Evolutionary conservation across 2,797 vertebrate species (phyloP), one percentile per base, ranked within the genome.

Genomic region (Aphelocoma californica): DNA sequence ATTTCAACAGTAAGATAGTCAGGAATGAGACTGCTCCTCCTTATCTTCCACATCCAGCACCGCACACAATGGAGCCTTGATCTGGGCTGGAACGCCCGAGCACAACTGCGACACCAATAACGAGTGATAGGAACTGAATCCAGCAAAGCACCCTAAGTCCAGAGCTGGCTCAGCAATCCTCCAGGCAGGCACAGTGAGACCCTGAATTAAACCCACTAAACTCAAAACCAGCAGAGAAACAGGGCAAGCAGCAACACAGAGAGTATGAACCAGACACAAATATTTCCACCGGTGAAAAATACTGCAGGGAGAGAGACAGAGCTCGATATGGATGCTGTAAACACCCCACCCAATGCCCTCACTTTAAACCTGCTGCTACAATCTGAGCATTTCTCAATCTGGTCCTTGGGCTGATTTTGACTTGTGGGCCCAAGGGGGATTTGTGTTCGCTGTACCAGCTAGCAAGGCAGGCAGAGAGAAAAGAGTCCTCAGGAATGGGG

Each of bases 41-140:
- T 93, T 97, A 97, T 96, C 96, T 93, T 5, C 54, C 29, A 34
- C 60, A 54, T 32, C 71, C 88, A 94, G 89, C 78, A 57, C 85
- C 82, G 69, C 3, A 0, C 65, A 94, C 82, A 91, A 92, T 81
- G 89, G 71, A 92, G 86, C 78, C 91, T 84, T 81, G 88, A 92
- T 95, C 83, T 70, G 24, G 3, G 73, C 80, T 92, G 81, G 65
- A 62, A 58, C 14, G 1, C 74, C 65, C 2, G 5, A 78, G 66
- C 9, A 3, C 15, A n/a, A 40, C 53, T 58, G 67, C 1, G 3
- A 31, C 66, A 72, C 66, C 50, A 93, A 80, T 26, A 84, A 73
- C 1, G 2, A 89, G 56, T 2, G 56, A 80, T n/a, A 86, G 78
- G 74, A 90, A 57, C 86, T 67, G 62, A 67, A 86, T 71, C 83